phyloP scores from a whole-genome alignment of 2,797 vertebrate species.

The Dicrostonyx torquatus region DNA sequence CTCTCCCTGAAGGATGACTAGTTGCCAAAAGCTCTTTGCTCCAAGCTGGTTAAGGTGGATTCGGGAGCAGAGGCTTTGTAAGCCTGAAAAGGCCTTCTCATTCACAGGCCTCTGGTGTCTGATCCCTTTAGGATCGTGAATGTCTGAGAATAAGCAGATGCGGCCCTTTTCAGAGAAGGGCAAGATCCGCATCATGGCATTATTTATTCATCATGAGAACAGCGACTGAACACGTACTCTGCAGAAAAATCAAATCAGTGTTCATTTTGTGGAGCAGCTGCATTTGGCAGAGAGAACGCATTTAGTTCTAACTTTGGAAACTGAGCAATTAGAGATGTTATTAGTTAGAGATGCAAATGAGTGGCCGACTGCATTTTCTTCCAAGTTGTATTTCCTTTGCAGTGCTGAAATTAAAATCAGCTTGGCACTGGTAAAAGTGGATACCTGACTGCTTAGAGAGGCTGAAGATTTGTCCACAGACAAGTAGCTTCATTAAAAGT shows the following conservation, averaged over 20 bases:
- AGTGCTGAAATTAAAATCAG: constrained; percentile 63
- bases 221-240: constrained; percentile 76
- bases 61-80: constrained; percentile 87
- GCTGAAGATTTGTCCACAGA: constrained; percentile 35
- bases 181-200: constrained; percentile 83
- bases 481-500: constrained; percentile 70
- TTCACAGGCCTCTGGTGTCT: constrained; percentile 89
- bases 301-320: constrained; percentile 74
- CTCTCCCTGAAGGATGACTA: constrained; percentile 88
- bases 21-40: constrained; percentile 89
- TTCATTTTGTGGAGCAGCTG: constrained; percentile 74
- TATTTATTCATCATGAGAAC: constrained; percentile 84
- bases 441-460: constrained; percentile 46
- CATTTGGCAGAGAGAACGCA: constrained; percentile 69
- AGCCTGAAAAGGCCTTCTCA: constrained; percentile 88
- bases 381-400: constrained; percentile 63
- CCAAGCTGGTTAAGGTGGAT: constrained; percentile 88
- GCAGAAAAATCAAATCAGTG: constrained; percentile 85
- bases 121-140: constrained; percentile 88
- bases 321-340: constrained; percentile 70
- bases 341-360: constrained; percentile 77
- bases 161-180: constrained; percentile 86
- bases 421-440: constrained; percentile 22
- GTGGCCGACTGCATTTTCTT: constrained; percentile 33
- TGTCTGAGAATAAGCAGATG: constrained; percentile 91